Evolutionary conservation across 2,797 vertebrate species (phyloP).

Genomic region (Galagoides demidoff): DNA sequence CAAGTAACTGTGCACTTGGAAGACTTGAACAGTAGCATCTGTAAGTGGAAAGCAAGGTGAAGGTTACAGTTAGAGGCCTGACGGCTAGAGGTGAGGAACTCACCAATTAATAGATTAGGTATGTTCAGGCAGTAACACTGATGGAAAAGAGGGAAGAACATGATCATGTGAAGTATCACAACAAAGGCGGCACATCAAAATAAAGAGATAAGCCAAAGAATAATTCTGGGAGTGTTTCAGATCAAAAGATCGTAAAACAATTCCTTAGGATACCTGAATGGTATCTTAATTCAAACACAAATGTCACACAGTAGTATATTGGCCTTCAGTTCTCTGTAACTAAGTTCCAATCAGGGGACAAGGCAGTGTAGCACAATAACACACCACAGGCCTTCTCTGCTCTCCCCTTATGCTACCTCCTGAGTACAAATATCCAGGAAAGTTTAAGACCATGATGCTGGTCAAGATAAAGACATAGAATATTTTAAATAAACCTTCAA

Average conservation of each 20-base stretch:
- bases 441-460: neutral
- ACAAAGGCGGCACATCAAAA: neutral
- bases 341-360: accelerated
- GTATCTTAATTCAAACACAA: neutral
- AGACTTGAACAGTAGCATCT: neutral
- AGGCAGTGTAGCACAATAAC: neutral
- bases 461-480: slow-evolving; percentile 2
- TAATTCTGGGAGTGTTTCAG: neutral
- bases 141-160: slow-evolving; percentile 20
- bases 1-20: neutral
- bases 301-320: neutral
- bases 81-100: neutral
- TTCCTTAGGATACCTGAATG: neutral
- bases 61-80: neutral
- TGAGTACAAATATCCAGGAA: slow-evolving; percentile 17
- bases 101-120: neutral
- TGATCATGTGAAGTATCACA: neutral
- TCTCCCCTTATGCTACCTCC: neutral
- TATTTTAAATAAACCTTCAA: slow-evolving; percentile 31
- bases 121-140: neutral
- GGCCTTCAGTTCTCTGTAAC: neutral
- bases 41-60: neutral
- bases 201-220: slow-evolving; percentile 25
- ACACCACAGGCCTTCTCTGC: neutral
- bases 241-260: neutral